Percentiles rank a stretch among this genome's conserved stretches.
Evolutionary conservation across 2,797 vertebrate species (phyloP).

Genomic region (Rachycentron canadum): DNA sequence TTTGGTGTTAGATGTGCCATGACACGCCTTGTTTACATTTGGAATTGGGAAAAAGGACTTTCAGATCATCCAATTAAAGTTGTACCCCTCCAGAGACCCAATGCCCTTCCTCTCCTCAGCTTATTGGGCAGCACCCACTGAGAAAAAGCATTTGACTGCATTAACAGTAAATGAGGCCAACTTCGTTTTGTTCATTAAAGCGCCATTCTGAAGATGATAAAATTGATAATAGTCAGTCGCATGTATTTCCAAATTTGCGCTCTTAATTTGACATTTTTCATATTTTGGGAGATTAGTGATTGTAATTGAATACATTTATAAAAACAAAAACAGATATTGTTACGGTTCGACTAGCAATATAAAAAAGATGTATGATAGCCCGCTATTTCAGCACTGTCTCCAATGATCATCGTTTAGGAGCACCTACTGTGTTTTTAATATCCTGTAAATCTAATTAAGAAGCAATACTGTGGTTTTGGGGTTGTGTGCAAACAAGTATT

Average conservation of each 20-base stretch:
- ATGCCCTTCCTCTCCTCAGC: slow-evolving; percentile 80
- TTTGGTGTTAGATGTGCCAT: slow-evolving; percentile 86
- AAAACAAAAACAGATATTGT: slow-evolving; percentile 81
- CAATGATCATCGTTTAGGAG: slow-evolving; percentile 84
- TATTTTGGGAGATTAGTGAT: slow-evolving; percentile 68
- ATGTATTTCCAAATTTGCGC: slow-evolving; percentile 72
- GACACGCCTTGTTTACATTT: slow-evolving; percentile 83
- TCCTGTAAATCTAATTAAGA: slow-evolving; percentile 86
- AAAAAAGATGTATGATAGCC: slow-evolving; percentile 76
- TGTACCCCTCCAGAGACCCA: slow-evolving; percentile 83
- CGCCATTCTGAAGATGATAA: slow-evolving; percentile 77
- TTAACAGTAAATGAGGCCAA: slow-evolving; percentile 85
- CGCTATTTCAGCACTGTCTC: slow-evolving; percentile 79
- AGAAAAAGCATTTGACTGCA: slow-evolving; percentile 86
- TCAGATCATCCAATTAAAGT: slow-evolving; percentile 85
- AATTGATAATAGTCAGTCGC: slow-evolving; percentile 74
- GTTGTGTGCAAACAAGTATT: slow-evolving; percentile 73
- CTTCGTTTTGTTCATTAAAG: slow-evolving; percentile 85
- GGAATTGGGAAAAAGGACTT: slow-evolving; percentile 85
- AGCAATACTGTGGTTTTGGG: slow-evolving; percentile 81
- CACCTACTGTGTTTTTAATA: slow-evolving; percentile 87
- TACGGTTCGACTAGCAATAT: slow-evolving; percentile 73
- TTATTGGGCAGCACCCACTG: slow-evolving; percentile 85
- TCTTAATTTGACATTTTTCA: slow-evolving; percentile 77
- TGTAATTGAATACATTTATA: slow-evolving; percentile 80